Conservation (phyloP, 2,888 invertebrate genomes). For the Heliconius erato region DNA sequence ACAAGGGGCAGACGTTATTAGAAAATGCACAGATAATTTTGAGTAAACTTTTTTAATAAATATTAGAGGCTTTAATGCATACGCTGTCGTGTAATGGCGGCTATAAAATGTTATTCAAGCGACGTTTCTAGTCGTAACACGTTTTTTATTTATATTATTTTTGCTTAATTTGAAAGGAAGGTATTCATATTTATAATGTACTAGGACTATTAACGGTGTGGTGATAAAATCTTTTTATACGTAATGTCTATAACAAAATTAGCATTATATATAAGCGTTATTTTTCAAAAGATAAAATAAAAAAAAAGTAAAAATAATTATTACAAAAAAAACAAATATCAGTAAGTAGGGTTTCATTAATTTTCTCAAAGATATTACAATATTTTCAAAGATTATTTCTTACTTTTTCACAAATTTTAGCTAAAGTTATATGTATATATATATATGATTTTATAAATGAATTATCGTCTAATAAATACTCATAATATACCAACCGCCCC, state of each 20-base stretch:
- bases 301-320: too few species aligned
- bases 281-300: too few species aligned
- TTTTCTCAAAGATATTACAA: too few species aligned
- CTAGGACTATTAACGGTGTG: too few species aligned
- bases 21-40: slow-evolving; percentile 37
- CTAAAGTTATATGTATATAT: too few species aligned
- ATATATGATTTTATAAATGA: background rate
- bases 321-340: too few species aligned
- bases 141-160: slow-evolving; percentile 45
- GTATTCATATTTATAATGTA: background rate
- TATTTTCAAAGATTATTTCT: too few species aligned
- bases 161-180: slow-evolving; percentile 29
- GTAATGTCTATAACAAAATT: too few species aligned
- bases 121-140: slow-evolving; percentile 38
- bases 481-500: background rate
- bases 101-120: slow-evolving; percentile 39
- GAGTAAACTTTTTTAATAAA: slow-evolving; percentile 45
- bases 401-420: too few species aligned
- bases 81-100: slow-evolving; percentile 41
- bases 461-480: background rate
- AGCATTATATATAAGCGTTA: too few species aligned
- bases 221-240: too few species aligned
- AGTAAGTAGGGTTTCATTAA: too few species aligned
- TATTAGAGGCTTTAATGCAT: slow-evolving; percentile 40
- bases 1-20: slow-evolving; percentile 2